Conservation (phyloP, 2,797 vertebrate species). For the Zalophus californianus region DNA sequence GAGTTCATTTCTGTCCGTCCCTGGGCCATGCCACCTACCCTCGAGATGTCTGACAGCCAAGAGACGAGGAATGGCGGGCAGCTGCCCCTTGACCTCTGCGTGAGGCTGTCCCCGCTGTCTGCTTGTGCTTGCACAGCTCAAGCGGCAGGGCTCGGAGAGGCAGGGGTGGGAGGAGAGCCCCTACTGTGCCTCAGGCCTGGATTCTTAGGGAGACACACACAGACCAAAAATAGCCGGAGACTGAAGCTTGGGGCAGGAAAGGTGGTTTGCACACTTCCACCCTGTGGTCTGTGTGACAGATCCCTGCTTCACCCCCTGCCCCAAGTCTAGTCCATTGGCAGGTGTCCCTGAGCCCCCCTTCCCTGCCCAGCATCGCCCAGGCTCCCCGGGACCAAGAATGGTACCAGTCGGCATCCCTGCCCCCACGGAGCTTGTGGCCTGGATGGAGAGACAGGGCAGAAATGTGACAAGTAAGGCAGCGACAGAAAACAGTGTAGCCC, state of each 20-base stretch:
- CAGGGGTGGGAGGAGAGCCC: not conserved
- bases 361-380: not conserved
- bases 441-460: not conserved
- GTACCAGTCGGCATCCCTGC: not conserved
- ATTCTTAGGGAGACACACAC: not conserved
- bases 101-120: not conserved
- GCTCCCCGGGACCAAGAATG: not conserved
- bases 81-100: not conserved
- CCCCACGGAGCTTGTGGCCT: not conserved
- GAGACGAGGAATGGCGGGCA: not conserved
- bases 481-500: rapidly evolving
- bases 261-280: not conserved
- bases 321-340: not conserved
- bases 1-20: not conserved
- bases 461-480: not conserved
- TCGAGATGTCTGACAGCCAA: not conserved
- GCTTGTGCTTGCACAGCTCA: not conserved
- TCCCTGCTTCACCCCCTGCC: not conserved
- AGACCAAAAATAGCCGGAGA: not conserved
- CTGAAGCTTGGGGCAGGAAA: not conserved
- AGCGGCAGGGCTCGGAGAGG: not conserved
- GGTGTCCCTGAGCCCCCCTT: not conserved
- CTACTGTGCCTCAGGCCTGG: not conserved
- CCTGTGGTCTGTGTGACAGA: rapidly evolving
- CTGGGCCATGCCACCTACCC: not conserved